phyloP scores from a whole-genome alignment of 2,113 vertebrate species.

The Boleophthalmus pectinirostris region DNA sequence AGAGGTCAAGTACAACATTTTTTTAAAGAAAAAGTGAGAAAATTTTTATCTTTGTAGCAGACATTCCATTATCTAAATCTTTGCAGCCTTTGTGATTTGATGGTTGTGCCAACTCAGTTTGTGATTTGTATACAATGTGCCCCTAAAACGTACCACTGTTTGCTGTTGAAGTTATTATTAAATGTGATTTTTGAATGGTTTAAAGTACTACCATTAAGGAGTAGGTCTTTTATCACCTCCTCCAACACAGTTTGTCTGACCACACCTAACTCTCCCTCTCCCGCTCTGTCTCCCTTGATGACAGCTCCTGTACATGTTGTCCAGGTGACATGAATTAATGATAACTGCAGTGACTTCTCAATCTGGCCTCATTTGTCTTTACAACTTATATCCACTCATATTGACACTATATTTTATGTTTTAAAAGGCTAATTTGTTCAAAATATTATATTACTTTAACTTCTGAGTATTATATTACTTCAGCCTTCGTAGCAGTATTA shows the following conservation, averaged over 20 bases:
- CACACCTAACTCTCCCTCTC: conserved; percentile 11
- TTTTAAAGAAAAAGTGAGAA: no score
- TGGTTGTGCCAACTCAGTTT: no score
- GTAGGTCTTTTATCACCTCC: neutral
- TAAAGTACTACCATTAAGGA: conserved; percentile 32
- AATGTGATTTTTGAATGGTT: conserved; percentile 42
- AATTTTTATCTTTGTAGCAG: no score
- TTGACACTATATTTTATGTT: neutral
- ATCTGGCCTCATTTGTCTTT: conserved; percentile 56
- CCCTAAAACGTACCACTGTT: no score
- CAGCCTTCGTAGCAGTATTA: neutral
- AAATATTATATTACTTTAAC: neutral
- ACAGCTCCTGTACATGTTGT: conserved; percentile 45
- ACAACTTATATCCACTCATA: conserved; percentile 48
- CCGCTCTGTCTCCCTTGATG: conserved; percentile 42
- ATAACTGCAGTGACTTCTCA: conserved; percentile 66
- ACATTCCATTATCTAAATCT: no score
- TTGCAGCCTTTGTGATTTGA: no score
- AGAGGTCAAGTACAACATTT: no score
- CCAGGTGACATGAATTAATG: conserved; percentile 76
- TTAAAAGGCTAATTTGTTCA: neutral
- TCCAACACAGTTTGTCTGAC: neutral
- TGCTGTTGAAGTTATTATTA: no score
- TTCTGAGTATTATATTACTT: neutral
- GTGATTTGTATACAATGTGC: no score